phyloP scores from a whole-genome alignment of 2,888 invertebrate species.

The Troides aeacus region DNA sequence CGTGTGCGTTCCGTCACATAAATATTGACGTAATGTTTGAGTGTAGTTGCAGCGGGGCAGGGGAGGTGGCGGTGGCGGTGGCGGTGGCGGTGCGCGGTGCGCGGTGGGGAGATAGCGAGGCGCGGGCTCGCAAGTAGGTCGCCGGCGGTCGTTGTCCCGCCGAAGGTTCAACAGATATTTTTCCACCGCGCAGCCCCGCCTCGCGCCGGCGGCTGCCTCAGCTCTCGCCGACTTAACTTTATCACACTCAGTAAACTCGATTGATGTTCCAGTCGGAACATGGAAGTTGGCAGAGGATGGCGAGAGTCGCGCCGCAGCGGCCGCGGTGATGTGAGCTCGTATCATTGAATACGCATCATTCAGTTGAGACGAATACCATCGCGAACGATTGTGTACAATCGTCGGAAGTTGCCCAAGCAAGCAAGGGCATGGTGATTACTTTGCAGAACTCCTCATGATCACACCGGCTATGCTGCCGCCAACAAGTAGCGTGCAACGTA shows the following conservation, averaged over 20 bases:
- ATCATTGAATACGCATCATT: too few species aligned
- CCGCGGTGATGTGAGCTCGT: too few species aligned
- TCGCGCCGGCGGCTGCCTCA: background rate
- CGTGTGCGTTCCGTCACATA: background rate
- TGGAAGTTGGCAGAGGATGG: too few species aligned
- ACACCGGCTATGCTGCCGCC: too few species aligned
- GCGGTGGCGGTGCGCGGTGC: background rate
- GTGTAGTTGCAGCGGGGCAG: constrained; percentile 2
- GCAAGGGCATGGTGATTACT: too few species aligned
- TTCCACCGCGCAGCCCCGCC: constrained; percentile 5
- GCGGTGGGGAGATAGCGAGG: background rate
- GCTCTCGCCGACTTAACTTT: constrained; percentile 13
- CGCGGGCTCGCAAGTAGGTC: constrained; percentile 21
- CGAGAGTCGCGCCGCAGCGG: too few species aligned
- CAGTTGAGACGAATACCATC: too few species aligned
- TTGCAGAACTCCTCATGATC: too few species aligned
- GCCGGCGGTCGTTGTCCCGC: constrained; percentile 20
- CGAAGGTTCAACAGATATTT: constrained; percentile 31
- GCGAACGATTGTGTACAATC: too few species aligned
- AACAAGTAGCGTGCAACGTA: too few species aligned
- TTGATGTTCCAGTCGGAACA: constrained; percentile 3
- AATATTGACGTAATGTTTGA: background rate
- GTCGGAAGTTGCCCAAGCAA: too few species aligned
- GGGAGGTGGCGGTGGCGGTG: background rate
- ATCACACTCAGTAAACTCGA: constrained; percentile 1